These are phyloP conservation scores for Choreutis nemorana DNA, from an alignment of 2,888 invertebrate species.

Conservation along the genomic window DNA sequence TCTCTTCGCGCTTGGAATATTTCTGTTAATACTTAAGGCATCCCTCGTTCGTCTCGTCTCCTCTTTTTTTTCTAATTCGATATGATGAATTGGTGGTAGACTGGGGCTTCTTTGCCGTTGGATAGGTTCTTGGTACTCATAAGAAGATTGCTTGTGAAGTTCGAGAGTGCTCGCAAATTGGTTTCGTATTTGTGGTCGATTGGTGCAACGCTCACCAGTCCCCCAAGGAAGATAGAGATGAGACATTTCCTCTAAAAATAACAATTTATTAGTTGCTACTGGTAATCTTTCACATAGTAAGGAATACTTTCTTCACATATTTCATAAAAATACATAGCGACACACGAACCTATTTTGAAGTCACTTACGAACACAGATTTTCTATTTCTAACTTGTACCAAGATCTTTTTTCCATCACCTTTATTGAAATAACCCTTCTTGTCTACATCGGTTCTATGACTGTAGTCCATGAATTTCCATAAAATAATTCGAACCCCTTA, in stretches of 20 bases:
- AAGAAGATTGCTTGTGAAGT: conserved; percentile 46
- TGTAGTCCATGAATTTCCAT: no score
- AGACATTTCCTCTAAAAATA: conserved; percentile 79
- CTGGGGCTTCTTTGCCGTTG: conserved; percentile 71
- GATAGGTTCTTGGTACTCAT: conserved; percentile 47
- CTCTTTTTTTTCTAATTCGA: conserved; percentile 41
- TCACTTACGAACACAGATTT: no score
- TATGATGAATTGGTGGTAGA: conserved; percentile 70
- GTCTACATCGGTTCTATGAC: no score
- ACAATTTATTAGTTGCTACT: conserved; percentile 12
- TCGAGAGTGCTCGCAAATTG: conserved; percentile 59
- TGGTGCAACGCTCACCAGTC: conserved; percentile 53
- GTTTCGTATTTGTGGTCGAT: conserved; percentile 47
- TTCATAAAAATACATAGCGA: no score
- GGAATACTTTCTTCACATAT: no score
- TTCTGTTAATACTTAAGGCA: conserved; percentile 37
- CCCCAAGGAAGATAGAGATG: conserved; percentile 82
- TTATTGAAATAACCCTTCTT: no score
- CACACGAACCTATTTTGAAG: no score
- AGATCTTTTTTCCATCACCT: no score
- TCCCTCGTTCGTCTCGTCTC: conserved; percentile 31
- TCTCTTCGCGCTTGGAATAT: conserved; percentile 49
- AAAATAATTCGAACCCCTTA: no score
- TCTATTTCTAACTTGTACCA: no score
- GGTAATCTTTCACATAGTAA: no score